These are phyloP conservation scores for Leptinotarsa undecemlineata DNA, from an alignment of 1,140 invertebrate species.

Conservation along the genomic window DNA sequence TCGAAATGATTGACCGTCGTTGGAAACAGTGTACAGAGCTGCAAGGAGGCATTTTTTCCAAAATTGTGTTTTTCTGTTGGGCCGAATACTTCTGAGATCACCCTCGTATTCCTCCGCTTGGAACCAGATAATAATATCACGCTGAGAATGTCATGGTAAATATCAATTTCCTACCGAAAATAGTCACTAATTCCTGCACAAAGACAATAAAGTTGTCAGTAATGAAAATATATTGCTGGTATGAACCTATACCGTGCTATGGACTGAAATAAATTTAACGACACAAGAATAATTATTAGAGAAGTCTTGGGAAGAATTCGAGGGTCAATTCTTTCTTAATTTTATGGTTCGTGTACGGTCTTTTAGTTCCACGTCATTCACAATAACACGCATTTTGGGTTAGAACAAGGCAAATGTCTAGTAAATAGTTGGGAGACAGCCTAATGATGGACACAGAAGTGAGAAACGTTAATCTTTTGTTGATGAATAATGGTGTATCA, in stretches of 20 bases:
- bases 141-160: not conserved
- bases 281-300: not conserved
- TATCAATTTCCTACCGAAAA: slow-evolving; percentile 2
- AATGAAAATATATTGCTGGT: slow-evolving; percentile 1
- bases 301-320: not conserved
- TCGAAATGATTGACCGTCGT: too few relatives aligned
- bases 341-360: not conserved
- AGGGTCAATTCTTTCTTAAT: slow-evolving; percentile 13
- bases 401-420: too few relatives aligned
- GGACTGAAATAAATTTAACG: slow-evolving; percentile 1
- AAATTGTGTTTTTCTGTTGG: too few relatives aligned
- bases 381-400: not conserved
- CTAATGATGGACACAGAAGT: too few relatives aligned
- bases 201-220: slow-evolving; percentile 2
- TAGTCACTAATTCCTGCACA: not conserved
- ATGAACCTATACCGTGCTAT: not conserved
- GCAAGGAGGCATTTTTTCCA: too few relatives aligned
- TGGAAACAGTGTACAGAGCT: too few relatives aligned
- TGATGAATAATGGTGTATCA: too few relatives aligned
- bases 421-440: too few relatives aligned
- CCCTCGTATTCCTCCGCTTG: not conserved
- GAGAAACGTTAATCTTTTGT: too few relatives aligned
- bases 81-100: too few relatives aligned
- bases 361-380: not conserved
- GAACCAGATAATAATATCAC: not conserved